phyloP scores from a whole-genome alignment of 2,888 invertebrate species.

The Sminthurinus aureus region DNA sequence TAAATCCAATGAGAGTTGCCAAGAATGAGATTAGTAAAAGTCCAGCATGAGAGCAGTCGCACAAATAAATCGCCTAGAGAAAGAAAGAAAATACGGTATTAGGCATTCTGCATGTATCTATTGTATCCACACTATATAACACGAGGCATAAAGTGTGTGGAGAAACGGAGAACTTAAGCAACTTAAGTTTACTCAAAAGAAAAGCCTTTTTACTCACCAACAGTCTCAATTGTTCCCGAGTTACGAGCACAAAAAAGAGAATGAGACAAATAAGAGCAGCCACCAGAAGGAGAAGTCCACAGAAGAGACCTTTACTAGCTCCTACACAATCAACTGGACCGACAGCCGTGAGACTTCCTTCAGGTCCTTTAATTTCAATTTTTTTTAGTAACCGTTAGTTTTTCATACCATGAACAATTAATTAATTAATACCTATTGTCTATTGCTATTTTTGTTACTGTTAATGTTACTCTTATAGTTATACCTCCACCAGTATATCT shows the following conservation, averaged over 20 bases:
- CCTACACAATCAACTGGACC: slow-evolving; percentile 92
- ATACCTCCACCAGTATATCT: slow-evolving; percentile 55
- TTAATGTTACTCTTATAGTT: too few species aligned
- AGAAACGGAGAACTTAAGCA: not conserved
- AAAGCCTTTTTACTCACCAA: slow-evolving; percentile 69
- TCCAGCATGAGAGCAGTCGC: slow-evolving; percentile 88
- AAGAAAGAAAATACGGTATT: not conserved
- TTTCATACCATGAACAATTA: too few species aligned
- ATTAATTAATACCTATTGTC: too few species aligned
- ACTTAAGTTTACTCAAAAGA: too few species aligned
- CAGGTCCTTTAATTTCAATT: slow-evolving; percentile 41
- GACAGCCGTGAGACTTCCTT: slow-evolving; percentile 52
- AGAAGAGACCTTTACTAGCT: slow-evolving; percentile 91
- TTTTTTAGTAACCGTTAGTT: too few species aligned
- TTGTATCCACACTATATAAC: not conserved
- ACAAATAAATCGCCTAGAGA: slow-evolving; percentile 86
- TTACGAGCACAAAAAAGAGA: slow-evolving; percentile 93
- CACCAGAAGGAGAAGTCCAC: slow-evolving; percentile 86
- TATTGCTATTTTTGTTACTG: too few species aligned
- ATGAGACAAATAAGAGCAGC: slow-evolving; percentile 92
- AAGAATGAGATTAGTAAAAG: slow-evolving; percentile 87
- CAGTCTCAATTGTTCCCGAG: slow-evolving; percentile 81
- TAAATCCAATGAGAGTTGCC: slow-evolving; percentile 89
- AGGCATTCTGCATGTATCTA: not conserved
- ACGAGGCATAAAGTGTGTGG: not conserved